These are phyloP conservation scores for Cyanoramphus novaezelandiae DNA, from an alignment of 2,113 vertebrate species.

Conservation along the genomic window DNA sequence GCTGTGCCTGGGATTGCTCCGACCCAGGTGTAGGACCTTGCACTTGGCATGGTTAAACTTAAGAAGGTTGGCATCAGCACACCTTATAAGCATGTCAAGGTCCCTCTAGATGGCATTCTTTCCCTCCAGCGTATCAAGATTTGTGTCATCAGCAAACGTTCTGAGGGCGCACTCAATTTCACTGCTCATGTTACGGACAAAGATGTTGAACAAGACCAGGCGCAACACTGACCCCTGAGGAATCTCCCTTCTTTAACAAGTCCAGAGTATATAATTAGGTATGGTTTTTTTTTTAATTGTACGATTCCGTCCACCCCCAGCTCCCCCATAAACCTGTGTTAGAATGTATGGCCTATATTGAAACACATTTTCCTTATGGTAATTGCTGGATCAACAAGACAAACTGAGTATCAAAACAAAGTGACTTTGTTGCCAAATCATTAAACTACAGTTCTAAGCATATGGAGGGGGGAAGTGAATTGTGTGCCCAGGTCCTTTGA, in stretches of 20 bases:
- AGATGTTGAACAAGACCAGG: too few species aligned
- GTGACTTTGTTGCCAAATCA: neutral
- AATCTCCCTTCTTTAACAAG: neutral
- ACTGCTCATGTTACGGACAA: too few species aligned
- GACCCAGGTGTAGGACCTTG: too few species aligned
- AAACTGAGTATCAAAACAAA: neutral
- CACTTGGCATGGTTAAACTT: too few species aligned
- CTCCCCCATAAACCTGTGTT: accelerated
- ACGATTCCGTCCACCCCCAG: neutral
- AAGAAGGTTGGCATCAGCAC: too few species aligned
- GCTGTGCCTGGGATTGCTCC: too few species aligned
- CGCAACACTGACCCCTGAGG: neutral
- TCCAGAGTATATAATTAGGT: neutral
- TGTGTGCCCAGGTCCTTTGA: neutral
- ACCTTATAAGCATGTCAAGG: too few species aligned
- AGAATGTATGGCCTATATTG: neutral
- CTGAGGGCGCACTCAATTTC: too few species aligned
- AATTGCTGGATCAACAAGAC: neutral
- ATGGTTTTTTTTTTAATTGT: neutral
- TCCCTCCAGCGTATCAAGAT: too few species aligned
- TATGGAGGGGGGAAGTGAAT: neutral
- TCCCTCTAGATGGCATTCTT: too few species aligned
- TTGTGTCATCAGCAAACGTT: too few species aligned
- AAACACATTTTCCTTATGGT: neutral
- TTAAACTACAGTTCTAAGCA: neutral